Conservation (phyloP, 30 jellyfish, hydroid and myxozoan species). For the Haliclystus octoradiatus region DNA sequence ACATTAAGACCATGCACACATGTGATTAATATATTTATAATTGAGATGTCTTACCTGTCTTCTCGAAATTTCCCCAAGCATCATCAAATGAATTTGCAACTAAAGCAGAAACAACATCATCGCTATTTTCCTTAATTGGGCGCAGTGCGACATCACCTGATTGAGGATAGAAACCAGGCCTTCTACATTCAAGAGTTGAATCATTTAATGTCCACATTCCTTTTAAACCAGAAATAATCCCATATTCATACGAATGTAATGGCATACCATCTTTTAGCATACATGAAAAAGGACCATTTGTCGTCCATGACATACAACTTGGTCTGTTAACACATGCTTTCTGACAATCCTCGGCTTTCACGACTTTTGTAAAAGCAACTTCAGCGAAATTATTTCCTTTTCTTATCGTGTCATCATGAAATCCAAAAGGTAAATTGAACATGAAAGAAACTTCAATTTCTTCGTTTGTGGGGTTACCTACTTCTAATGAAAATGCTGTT, state of each 20-base stretch:
- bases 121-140: conserved; percentile 31
- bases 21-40: too few relatives aligned
- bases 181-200: conserved; percentile 29
- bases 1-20: too few relatives aligned
- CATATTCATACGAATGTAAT: conserved; percentile 86
- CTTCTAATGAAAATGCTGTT: conserved; percentile 64
- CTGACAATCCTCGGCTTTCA: conserved; percentile 92
- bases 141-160: conserved; percentile 78
- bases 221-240: conserved; percentile 86
- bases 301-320: conserved; percentile 94
- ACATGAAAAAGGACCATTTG: conserved; percentile 94
- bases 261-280: conserved; percentile 95
- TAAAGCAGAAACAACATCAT: conserved; percentile 26
- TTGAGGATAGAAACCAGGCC: conserved; percentile 92
- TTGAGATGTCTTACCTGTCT: conserved; percentile 60
- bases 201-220: conserved; percentile 69
- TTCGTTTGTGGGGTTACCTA: conserved; percentile 62
- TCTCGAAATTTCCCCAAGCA: conserved; percentile 62
- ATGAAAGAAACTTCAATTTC: conserved; percentile 69
- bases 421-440: conserved; percentile 86
- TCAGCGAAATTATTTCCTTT: conserved; percentile 83
- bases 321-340: conserved; percentile 86
- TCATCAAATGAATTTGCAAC: conserved; percentile 62
- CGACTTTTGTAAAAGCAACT: conserved; percentile 75
- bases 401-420: conserved; percentile 90